Evolutionary conservation across 2,888 invertebrate species (phyloP).

Genomic region (Agrochola litura): DNA sequence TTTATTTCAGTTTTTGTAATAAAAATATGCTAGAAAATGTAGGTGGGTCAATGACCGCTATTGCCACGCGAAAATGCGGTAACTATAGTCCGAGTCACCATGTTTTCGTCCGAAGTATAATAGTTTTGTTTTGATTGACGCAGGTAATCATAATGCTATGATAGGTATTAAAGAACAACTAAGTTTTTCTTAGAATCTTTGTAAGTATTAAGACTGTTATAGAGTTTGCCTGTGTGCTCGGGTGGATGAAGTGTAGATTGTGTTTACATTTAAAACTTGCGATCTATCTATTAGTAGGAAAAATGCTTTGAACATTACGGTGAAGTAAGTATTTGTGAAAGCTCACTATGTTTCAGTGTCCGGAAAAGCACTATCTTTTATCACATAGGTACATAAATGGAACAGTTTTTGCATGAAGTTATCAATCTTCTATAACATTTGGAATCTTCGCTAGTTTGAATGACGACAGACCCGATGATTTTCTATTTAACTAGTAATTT

Average conservation of each 20-base stretch:
- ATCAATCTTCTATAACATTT: background rate
- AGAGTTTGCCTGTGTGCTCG: background rate
- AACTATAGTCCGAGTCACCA: background rate
- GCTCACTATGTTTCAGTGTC: background rate
- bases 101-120: slow-evolving; percentile 22
- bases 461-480: background rate
- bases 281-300: background rate
- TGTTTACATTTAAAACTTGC: background rate
- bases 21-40: background rate
- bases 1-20: background rate
- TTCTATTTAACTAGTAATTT: background rate
- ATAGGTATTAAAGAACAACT: slow-evolving; percentile 24
- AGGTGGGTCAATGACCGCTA: background rate
- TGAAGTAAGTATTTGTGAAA: background rate
- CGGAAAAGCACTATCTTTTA: background rate
- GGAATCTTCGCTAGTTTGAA: background rate
- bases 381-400: too few relatives aligned
- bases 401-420: background rate
- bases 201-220: background rate
- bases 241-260: background rate
- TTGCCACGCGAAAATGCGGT: too few relatives aligned
- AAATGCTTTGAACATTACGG: background rate
- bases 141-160: slow-evolving; percentile 32
- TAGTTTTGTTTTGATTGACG: slow-evolving; percentile 31
- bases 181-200: slow-evolving; percentile 35